Base-by-base conservation (phyloP, 1,140 invertebrate genomes). In the Bombus soroeensis region DNA sequence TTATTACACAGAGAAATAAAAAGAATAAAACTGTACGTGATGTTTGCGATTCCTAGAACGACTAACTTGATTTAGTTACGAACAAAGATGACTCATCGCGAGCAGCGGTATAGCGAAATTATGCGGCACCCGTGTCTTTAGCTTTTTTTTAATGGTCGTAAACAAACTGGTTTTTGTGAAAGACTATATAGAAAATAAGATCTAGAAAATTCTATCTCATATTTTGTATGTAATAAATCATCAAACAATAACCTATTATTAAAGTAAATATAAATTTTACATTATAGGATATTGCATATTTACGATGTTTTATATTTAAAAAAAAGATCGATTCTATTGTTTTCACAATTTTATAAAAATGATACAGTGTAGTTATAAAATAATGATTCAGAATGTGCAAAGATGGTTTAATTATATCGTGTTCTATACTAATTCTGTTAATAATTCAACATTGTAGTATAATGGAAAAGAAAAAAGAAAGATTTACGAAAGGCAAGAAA, bases 31-130 rank as follows among this genome's bases (percentile, higher is more conserved):
- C 32, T 34, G 13, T 83, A 64, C n/a, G 15, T 62, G n/a, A 34
- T 66, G 80, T 81, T 57, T 83, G 5, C 34, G 15, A 53, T 90
- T 90, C 89, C 70, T 15, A 62, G 89, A 88, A 78, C n/a, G 39
- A 71, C 39, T 41, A 81, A 18, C 66, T 70, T 81, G 59, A 80
- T 64, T 82, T 57, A 10, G 28, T 71, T 32, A 53, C 71, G 37
- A 66, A 68, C 37, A 12, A 72, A 22, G 13, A 74, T 90, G 89
- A 83, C 77, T 90, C 89, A 89, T 85, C 59, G 13, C 28, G 2
- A 39, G 64, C 64, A 88, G 37, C 59, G 41, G 9, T 47, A 68
- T 83, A 88, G 39, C 43, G 22, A 66, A 68, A 28, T 64, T 28
- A n/a, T 8, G 3, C 1, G 28, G 59, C 22, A 70, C 71, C 76